Percentiles rank a stretch among this genome's conserved stretches.
Evolutionary conservation across 2,113 vertebrate genomes (phyloP).

Genomic region (Herpailurus yagouaroundi): DNA sequence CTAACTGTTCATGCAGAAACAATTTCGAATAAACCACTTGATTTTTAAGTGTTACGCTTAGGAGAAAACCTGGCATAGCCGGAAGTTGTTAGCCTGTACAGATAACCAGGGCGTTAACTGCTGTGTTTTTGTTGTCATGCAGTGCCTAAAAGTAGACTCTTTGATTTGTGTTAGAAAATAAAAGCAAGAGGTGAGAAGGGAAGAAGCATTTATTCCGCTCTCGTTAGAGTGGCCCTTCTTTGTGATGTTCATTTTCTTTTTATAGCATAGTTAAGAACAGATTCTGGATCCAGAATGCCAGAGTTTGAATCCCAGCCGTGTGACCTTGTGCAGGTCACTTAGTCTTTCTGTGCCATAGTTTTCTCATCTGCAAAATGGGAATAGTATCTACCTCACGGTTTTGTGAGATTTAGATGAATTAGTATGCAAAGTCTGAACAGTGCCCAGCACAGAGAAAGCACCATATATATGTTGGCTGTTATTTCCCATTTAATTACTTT

Average conservation of each 20-base stretch:
- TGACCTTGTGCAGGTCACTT: not conserved
- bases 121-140: not conserved
- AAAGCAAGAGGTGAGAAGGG: not conserved
- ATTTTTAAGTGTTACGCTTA: not conserved
- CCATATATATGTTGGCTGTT: not conserved
- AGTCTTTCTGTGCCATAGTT: not conserved
- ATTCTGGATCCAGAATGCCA: not conserved
- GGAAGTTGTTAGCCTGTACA: not conserved
- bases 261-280: not conserved
- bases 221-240: not conserved
- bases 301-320: not conserved
- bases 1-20: not conserved
- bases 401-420: not conserved
- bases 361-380: not conserved
- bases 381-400: not conserved
- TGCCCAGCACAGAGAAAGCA: not conserved
- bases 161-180: not conserved
- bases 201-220: not conserved
- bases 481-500: not conserved
- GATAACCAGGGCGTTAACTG: not conserved
- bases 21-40: not conserved
- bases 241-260: not conserved
- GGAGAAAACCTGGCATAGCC: not conserved
- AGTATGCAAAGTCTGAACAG: not conserved
- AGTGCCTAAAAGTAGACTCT: not conserved